These are phyloP conservation scores for Malthinus seriepunctatus DNA, from an alignment of 2,888 invertebrate species.

Conservation along the genomic window DNA sequence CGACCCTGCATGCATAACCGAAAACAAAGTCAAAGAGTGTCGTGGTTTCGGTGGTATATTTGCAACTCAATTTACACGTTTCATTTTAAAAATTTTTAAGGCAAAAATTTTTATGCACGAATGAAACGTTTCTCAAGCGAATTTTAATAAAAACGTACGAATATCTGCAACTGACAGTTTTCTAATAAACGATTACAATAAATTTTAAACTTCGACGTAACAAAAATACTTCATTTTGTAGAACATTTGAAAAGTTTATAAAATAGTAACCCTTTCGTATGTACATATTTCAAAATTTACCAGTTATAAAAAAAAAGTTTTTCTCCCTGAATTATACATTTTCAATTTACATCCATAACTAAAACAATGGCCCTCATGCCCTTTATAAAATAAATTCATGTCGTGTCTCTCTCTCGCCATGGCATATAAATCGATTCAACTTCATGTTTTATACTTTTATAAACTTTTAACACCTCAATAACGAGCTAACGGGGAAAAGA, in stretches of 20 bases:
- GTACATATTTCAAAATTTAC: conserved; percentile 4
- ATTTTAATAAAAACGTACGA: conserved; percentile 38
- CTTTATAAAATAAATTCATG: too few relatives aligned
- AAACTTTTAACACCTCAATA: too few relatives aligned
- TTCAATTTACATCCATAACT: conserved; percentile 6
- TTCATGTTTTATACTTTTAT: too few relatives aligned
- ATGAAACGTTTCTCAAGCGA: conserved; percentile 26
- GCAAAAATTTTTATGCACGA: conserved; percentile 15
- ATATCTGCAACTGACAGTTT: conserved; percentile 39
- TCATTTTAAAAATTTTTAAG: not conserved
- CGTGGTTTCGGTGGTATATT: not conserved
- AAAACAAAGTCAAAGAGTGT: too few relatives aligned
- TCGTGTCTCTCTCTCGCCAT: too few relatives aligned
- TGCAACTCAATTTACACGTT: conserved; percentile 8
- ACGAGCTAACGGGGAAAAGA: too few relatives aligned
- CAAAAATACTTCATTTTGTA: conserved; percentile 18
- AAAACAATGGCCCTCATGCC: not conserved
- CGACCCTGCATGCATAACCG: too few relatives aligned
- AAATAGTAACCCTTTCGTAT: conserved; percentile 6
- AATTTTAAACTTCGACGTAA: conserved; percentile 34
- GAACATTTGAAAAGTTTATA: conserved; percentile 5
- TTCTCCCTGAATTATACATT: conserved; percentile 10
- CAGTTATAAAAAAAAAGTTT: not conserved
- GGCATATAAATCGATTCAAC: too few relatives aligned
- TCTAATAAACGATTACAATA: conserved; percentile 40